These are phyloP conservation scores for Phrynocephalus guinanensis DNA, from an alignment of 2,797 vertebrate species.

Conservation along the genomic window DNA sequence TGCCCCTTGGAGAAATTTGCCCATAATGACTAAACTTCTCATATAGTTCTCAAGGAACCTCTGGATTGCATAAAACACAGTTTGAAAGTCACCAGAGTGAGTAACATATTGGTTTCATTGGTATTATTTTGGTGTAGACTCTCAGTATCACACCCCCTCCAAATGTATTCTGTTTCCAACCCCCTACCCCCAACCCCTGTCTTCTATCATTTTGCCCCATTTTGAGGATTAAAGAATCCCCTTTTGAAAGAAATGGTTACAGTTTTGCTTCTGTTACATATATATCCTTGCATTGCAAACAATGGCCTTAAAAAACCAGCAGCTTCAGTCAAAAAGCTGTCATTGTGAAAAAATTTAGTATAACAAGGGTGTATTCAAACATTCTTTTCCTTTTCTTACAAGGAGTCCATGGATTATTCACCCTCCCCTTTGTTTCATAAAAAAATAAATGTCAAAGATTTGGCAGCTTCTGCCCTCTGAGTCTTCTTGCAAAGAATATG, in stretches of 20 bases:
- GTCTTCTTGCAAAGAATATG: constrained; percentile 15
- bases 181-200: no score
- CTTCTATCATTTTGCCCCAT: neutral
- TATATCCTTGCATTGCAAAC: neutral
- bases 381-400: constrained; percentile 21
- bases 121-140: neutral
- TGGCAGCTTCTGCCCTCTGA: constrained; percentile 25
- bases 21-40: neutral
- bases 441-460: constrained; percentile 26
- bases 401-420: constrained; percentile 31
- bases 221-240: constrained; percentile 21
- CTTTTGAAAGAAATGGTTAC: neutral
- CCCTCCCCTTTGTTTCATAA: constrained; percentile 5
- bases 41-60: neutral
- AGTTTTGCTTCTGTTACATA: neutral
- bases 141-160: neutral
- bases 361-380: constrained; percentile 29
- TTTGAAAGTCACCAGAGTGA: neutral
- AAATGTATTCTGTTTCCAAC: neutral
- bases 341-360: constrained; percentile 13
- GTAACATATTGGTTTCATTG: neutral
- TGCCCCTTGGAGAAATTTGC: neutral
- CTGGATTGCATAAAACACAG: neutral
- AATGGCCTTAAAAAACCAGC: neutral
- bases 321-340: constrained; percentile 11